phyloP scores from a whole-genome alignment of 2,797 vertebrate species.

The Pyrocephalus nanus region DNA sequence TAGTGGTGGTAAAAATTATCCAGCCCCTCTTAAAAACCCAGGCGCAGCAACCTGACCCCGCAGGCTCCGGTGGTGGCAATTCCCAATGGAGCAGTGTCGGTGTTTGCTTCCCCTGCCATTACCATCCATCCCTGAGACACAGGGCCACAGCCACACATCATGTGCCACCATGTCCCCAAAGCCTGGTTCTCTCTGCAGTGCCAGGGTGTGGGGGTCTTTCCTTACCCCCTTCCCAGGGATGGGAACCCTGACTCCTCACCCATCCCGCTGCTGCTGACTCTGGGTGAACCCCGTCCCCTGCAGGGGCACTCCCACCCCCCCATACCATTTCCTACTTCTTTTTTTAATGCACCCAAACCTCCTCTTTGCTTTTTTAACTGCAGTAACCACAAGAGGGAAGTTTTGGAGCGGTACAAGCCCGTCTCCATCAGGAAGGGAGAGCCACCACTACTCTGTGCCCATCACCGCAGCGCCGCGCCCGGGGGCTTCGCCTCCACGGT shows the following conservation, averaged over 20 bases:
- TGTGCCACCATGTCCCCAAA: accelerated
- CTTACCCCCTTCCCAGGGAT: neutral
- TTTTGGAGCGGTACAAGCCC: neutral
- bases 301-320: neutral
- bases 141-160: neutral
- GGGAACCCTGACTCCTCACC: neutral
- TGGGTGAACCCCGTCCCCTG: neutral
- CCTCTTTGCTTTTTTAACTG: conserved; percentile 43
- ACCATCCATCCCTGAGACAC: neutral
- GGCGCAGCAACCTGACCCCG: neutral
- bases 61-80: neutral
- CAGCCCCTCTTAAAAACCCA: conserved; percentile 41
- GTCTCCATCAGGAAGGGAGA: neutral
- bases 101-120: neutral
- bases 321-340: neutral
- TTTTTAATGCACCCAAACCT: neutral
- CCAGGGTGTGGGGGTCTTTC: neutral
- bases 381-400: conserved; percentile 65
- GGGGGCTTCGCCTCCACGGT: neutral
- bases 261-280: accelerated
- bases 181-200: neutral
- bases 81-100: neutral
- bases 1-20: conserved; percentile 33
- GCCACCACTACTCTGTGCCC: neutral
- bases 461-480: neutral